These are phyloP conservation scores for Martes flavigula DNA, from an alignment of 2,797 vertebrate species.

Conservation along the genomic window DNA sequence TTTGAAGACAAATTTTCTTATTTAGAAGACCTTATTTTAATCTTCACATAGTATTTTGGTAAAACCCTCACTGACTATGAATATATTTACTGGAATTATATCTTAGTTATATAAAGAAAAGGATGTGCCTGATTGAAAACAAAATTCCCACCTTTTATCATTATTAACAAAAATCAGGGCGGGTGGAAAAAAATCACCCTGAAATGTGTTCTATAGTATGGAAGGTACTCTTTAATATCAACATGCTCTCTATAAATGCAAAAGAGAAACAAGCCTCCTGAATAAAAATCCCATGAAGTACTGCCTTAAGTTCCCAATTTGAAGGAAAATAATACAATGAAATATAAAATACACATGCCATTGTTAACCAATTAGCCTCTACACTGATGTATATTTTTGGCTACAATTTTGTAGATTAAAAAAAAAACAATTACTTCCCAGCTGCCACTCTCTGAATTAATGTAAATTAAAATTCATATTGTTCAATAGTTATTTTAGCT, in stretches of 20 bases:
- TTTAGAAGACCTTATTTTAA: conserved; percentile 49
- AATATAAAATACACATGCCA: conserved; percentile 51
- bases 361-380: conserved; percentile 42
- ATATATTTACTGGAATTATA: conserved; percentile 7
- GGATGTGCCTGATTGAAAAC: background rate
- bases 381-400: conserved; percentile 16
- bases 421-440: conserved; percentile 31
- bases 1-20: conserved; percentile 46
- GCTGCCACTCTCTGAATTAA: conserved; percentile 30
- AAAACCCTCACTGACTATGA: conserved; percentile 2
- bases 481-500: background rate
- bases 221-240: conserved; percentile 81
- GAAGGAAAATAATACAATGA: conserved; percentile 49
- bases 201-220: conserved; percentile 77
- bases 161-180: background rate
- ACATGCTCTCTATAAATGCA: conserved; percentile 80
- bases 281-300: conserved; percentile 53
- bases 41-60: background rate
- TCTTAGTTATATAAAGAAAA: background rate
- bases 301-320: conserved; percentile 44
- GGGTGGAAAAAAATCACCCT: background rate
- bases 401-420: background rate
- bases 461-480: conserved; percentile 39
- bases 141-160: background rate
- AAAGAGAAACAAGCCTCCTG: conserved; percentile 84